These are phyloP conservation scores for Lytechinus pictus DNA, from an alignment of 35 echinoderm and acorn worm genomes.

Conservation along the genomic window DNA sequence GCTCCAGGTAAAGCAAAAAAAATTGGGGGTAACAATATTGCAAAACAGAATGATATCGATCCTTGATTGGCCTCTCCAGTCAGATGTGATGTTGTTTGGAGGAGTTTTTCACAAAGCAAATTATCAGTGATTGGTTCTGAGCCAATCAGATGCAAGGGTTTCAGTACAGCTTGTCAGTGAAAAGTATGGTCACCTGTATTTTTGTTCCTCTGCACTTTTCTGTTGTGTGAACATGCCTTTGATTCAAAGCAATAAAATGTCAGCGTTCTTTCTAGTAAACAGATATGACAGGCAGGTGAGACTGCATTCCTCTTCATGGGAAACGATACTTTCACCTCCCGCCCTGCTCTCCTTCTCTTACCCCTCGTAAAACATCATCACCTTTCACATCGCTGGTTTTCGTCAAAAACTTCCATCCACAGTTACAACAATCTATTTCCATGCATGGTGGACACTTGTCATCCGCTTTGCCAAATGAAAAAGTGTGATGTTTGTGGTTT, in stretches of 20 bases:
- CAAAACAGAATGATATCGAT: too few relatives aligned
- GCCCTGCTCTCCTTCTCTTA: neutral
- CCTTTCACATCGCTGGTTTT: neutral
- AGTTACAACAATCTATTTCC: neutral
- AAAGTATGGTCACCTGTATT: neutral
- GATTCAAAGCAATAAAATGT: neutral
- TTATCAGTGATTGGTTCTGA: too few relatives aligned
- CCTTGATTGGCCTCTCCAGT: too few relatives aligned
- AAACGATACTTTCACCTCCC: conserved; percentile 1
- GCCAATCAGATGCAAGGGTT: too few relatives aligned
- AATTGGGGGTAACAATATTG: too few relatives aligned
- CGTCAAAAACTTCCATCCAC: neutral
- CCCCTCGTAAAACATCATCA: conserved; percentile 1
- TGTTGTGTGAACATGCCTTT: neutral
- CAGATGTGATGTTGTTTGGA: too few relatives aligned
- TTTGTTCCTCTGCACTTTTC: neutral
- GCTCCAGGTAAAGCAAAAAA: too few relatives aligned
- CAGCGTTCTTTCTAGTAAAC: neutral
- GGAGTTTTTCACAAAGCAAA: too few relatives aligned
- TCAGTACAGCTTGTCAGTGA: too few relatives aligned
- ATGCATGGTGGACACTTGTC: neutral
- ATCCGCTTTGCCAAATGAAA: neutral
- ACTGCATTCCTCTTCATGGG: neutral
- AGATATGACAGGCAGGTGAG: conserved; percentile 8
- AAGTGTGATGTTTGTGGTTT: neutral